A percentile compares a stretch with the other conserved stretches of the same genome.
Evolutionary conservation across 2,888 invertebrate genomes (phyloP).

Genomic region (Melipona beecheii): DNA sequence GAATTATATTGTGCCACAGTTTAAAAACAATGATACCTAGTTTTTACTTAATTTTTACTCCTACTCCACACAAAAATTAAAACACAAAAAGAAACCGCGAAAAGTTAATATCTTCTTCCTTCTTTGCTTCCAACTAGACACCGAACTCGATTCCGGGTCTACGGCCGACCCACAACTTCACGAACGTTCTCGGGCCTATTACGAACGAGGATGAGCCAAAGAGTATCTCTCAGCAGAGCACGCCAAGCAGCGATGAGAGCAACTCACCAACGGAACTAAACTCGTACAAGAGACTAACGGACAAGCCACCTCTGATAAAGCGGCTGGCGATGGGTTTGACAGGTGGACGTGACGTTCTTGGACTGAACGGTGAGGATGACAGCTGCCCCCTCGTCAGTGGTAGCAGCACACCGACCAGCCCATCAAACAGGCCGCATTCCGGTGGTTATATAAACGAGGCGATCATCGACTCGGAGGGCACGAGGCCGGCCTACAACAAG

Average conservation of each 20-base stretch:
- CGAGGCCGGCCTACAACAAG: slow-evolving; percentile 78
- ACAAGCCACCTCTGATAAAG: slow-evolving; percentile 92
- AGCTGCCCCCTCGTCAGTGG: slow-evolving; percentile 91
- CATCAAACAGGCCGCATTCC: slow-evolving; percentile 88
- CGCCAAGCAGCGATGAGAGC: slow-evolving; percentile 93
- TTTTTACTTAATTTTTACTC: no score
- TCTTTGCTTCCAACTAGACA: slow-evolving; percentile 75
- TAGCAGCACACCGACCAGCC: slow-evolving; percentile 88
- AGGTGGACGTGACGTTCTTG: slow-evolving; percentile 82
- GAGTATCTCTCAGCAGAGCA: slow-evolving; percentile 85
- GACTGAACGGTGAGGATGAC: slow-evolving; percentile 87
- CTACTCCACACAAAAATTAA: no score
- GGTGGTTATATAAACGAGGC: slow-evolving; percentile 93
- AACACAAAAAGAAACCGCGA: no score
- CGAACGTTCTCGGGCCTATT: slow-evolving; percentile 84
- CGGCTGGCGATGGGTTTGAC: slow-evolving; percentile 91
- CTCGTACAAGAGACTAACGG: slow-evolving; percentile 92
- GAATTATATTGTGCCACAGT: no score
- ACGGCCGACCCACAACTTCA: slow-evolving; percentile 86
- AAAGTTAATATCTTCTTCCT: neutral
- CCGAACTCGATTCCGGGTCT: slow-evolving; percentile 90
- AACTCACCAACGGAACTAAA: slow-evolving; percentile 95
- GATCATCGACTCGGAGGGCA: slow-evolving; percentile 87
- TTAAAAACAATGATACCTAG: no score
- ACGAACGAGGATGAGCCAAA: slow-evolving; percentile 80